A percentile compares a stretch with the other conserved stretches of the same genome.
phyloP scores from a whole-genome alignment of 2,797 vertebrate species.

The Gambelia wislizenii region DNA sequence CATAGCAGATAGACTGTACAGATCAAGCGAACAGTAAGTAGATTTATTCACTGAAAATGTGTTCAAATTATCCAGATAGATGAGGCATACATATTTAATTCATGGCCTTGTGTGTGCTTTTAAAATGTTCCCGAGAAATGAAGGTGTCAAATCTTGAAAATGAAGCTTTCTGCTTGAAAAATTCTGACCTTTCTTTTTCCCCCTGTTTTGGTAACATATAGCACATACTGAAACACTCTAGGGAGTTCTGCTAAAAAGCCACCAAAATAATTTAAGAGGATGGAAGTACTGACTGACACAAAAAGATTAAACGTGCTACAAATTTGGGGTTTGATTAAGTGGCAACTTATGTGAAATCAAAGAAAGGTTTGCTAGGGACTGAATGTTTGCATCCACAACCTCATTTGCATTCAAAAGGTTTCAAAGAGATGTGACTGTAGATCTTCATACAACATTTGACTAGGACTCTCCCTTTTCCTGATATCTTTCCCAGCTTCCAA shows the following conservation, averaged over 20 bases:
- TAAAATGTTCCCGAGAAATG: constrained; percentile 63
- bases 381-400: not conserved
- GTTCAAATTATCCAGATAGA: constrained; percentile 73
- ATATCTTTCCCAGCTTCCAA: not conserved
- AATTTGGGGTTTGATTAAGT: constrained; percentile 70
- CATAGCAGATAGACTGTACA: constrained; percentile 70
- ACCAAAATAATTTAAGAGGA: constrained; percentile 67
- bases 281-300: constrained; percentile 65
- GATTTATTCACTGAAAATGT: constrained; percentile 75
- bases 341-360: constrained; percentile 49
- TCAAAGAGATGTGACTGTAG: not conserved
- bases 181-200: constrained; percentile 40
- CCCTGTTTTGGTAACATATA: constrained; percentile 30
- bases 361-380: constrained; percentile 62
- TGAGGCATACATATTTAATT: constrained; percentile 66
- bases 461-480: not conserved
- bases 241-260: constrained; percentile 64
- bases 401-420: not conserved
- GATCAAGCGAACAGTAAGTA: constrained; percentile 68
- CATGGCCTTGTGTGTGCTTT: constrained; percentile 64
- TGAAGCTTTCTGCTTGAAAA: constrained; percentile 64
- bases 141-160: constrained; percentile 54
- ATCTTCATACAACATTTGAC: not conserved
- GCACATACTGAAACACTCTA: constrained; percentile 56
- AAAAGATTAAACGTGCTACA: constrained; percentile 69